A percentile compares a stretch with the other conserved stretches of the same genome.
phyloP scores from a whole-genome alignment of 2,113 vertebrate genomes.

The Scytalopus superciliaris region DNA sequence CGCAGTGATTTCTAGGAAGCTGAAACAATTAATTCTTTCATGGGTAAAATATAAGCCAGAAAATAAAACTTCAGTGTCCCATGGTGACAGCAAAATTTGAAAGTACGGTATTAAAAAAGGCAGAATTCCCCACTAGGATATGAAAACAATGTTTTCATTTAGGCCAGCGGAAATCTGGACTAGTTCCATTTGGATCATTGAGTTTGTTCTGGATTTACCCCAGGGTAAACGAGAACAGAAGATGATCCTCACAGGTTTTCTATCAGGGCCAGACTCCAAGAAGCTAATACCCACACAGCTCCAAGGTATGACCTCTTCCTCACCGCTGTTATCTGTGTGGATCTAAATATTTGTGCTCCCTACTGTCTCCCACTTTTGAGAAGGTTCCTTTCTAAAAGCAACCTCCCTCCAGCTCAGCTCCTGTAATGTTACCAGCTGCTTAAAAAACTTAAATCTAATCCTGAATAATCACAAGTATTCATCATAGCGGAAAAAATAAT shows the following conservation, averaged over 20 bases:
- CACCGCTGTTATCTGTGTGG: background rate
- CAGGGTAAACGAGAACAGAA: background rate
- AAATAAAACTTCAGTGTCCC: constrained; percentile 29
- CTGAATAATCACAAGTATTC: background rate
- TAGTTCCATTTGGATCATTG: background rate
- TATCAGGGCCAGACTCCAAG: background rate
- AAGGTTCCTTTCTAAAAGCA: background rate
- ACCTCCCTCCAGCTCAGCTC: background rate
- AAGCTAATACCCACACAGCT: background rate
- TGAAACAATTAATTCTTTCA: constrained; percentile 46
- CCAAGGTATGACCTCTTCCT: background rate
- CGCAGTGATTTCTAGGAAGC: constrained; percentile 35
- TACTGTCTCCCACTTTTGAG: background rate
- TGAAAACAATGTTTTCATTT: constrained; percentile 24
- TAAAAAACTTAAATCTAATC: background rate
- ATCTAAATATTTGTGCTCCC: background rate
- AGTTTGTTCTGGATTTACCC: constrained; percentile 30
- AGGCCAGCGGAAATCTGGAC: constrained; percentile 23
- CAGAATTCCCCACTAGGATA: background rate
- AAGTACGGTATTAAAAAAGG: background rate
- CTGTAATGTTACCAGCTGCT: background rate
- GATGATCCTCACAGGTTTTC: background rate
- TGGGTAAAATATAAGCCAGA: constrained; percentile 19
- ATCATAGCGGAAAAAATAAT: background rate
- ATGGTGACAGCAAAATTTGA: constrained; percentile 36